Evolutionary conservation across 2,113 vertebrate species (phyloP).

Genomic region (Daboia siamensis): DNA sequence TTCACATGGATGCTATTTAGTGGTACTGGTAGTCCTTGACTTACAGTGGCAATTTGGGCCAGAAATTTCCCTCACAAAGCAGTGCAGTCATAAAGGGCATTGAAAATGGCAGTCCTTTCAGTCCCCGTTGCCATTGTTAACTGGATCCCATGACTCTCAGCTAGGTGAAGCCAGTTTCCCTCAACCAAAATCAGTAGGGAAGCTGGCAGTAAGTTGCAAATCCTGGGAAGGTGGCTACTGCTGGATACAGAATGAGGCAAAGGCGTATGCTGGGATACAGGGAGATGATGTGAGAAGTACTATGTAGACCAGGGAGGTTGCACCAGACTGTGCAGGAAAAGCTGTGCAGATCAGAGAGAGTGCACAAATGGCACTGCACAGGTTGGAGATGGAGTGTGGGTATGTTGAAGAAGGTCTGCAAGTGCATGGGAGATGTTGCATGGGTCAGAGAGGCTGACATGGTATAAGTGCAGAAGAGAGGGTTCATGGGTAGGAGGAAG

Average conservation of each 20-base stretch:
- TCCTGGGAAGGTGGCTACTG: neutral
- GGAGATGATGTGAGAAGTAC: neutral
- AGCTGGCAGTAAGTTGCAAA: neutral
- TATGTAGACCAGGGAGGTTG: neutral
- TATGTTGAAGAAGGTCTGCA: neutral
- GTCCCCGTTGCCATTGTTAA: neutral
- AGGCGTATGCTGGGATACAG: neutral
- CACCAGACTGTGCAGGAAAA: neutral
- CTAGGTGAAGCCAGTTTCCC: neutral
- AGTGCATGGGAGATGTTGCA: neutral
- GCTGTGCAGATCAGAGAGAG: neutral
- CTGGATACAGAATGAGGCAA: neutral
- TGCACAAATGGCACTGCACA: neutral
- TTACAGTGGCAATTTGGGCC: neutral
- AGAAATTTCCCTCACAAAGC: neutral
- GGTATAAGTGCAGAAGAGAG: neutral
- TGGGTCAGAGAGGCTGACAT: neutral
- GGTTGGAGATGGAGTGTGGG: neutral
- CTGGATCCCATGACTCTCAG: neutral
- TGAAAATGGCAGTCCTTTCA: neutral
- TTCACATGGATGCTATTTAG: slow-evolving; percentile 1
- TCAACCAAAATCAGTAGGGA: neutral
- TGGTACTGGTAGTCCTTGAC: neutral
- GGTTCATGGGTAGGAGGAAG: neutral
- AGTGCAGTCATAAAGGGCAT: neutral